Evolutionary conservation across 2,888 invertebrate species (phyloP).

Genomic region (Lamproptera curius): DNA sequence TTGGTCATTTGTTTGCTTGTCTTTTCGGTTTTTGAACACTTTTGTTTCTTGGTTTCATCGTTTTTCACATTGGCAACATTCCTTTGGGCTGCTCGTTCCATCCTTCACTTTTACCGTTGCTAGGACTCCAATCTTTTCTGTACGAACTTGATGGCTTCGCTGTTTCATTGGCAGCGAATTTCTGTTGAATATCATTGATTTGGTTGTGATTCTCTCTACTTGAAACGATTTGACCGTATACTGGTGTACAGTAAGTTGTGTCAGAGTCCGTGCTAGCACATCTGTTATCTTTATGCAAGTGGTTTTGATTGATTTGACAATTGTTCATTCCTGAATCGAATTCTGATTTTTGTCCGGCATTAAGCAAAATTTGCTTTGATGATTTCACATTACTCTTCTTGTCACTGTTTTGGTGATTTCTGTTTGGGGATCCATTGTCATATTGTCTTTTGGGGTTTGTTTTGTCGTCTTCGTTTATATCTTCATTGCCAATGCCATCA

Average conservation of each 20-base stretch:
- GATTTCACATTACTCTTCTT: slow-evolving; percentile 61
- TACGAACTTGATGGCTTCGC: slow-evolving; percentile 65
- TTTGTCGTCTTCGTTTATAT: slow-evolving; percentile 58
- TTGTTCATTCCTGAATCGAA: slow-evolving; percentile 74
- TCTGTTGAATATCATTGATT: slow-evolving; percentile 71
- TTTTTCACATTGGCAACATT: slow-evolving; percentile 51
- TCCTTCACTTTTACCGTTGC: slow-evolving; percentile 53
- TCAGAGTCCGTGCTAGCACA: slow-evolving; percentile 47
- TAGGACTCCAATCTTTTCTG: slow-evolving; percentile 58
- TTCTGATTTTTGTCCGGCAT: slow-evolving; percentile 70
- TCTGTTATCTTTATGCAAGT: slow-evolving; percentile 45
- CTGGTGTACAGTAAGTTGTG: slow-evolving; percentile 68
- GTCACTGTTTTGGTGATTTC: slow-evolving; percentile 32
- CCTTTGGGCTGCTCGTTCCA: slow-evolving; percentile 65
- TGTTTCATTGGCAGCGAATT: slow-evolving; percentile 54
- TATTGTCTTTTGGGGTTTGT: slow-evolving; percentile 36
- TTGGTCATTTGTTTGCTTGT: slow-evolving; percentile 48
- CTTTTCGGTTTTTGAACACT: slow-evolving; percentile 50
- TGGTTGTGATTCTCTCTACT: slow-evolving; percentile 70
- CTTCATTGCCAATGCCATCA: slow-evolving; percentile 65
- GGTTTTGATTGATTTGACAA: slow-evolving; percentile 58
- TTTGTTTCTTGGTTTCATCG: slow-evolving; percentile 48
- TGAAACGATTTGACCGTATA: slow-evolving; percentile 71
- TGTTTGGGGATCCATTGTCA: slow-evolving; percentile 44
- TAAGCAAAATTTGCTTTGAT: slow-evolving; percentile 68